phyloP scores from a whole-genome alignment of 2,888 invertebrate genomes.

The Cheiracanthium punctorium region DNA sequence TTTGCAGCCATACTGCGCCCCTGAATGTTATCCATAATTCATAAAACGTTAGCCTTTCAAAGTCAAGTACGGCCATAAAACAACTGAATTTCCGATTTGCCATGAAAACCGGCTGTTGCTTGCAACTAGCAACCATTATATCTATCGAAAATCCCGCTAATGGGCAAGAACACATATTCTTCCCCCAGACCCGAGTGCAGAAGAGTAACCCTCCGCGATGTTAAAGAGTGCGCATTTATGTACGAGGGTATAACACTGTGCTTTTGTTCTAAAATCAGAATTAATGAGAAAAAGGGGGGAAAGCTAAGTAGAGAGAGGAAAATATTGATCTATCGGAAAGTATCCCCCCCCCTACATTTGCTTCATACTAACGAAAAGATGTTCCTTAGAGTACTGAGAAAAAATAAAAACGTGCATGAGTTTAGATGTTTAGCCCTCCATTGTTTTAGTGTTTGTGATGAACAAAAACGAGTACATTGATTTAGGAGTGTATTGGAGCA shows the following conservation, averaged over 20 bases:
- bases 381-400: not conserved
- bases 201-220: not conserved
- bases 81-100: constrained; percentile 53
- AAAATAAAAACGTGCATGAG: not conserved
- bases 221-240: constrained; percentile 39
- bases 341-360: no score
- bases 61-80: constrained; percentile 42
- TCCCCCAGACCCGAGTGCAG: not conserved
- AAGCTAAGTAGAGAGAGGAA: constrained; percentile 21
- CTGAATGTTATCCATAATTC: constrained; percentile 59
- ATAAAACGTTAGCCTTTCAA: constrained; percentile 30
- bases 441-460: not conserved
- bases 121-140: constrained; percentile 25
- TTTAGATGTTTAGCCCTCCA: not conserved
- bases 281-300: constrained; percentile 38
- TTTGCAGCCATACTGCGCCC: not conserved
- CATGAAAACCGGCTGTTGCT: constrained; percentile 44
- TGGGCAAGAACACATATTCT: not conserved
- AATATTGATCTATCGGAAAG: constrained; percentile 40
- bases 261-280: constrained; percentile 57
- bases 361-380: not conserved
- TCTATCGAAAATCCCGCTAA: constrained; percentile 48
- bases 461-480: not conserved
- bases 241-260: constrained; percentile 44
- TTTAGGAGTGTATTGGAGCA: not conserved